Evolutionary conservation across 2,888 invertebrate genomes (phyloP), one percentile per base, ranked within the genome.

Genomic region (Pimpla rufipes): DNA sequence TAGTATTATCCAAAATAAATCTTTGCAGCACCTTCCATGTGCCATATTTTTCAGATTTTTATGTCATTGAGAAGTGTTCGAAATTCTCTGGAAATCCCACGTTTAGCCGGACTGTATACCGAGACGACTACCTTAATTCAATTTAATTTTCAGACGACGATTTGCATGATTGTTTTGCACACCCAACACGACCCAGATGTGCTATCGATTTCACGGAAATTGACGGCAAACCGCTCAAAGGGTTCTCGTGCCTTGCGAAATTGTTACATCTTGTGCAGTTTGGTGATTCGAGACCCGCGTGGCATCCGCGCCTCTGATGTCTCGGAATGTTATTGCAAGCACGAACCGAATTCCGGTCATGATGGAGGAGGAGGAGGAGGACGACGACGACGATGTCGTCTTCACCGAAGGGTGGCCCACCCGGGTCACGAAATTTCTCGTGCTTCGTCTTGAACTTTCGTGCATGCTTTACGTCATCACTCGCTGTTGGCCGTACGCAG

Each of bases 251-350:
- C 18, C 40, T 62, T 52, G 42, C 50, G 10, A 16, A 23, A 16
- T 29, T 35, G n/a, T 70, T 74, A 70, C 62, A 37, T 68, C n/a
- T 3, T 21, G 68, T 47, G 42, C 21, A 73, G 70, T 62, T 79
- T 35, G 74, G 57, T 5, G 64, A 74, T 45, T 62, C 78, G 62
- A 21, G 55, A 5, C 50, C 21, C 70, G 70, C 70, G 50, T 47
- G 50, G 37, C 45, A 64, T 70, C 47, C 70, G 16, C 78, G 64
- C 35, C 47, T 68, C 64, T 74, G 70, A 82, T 64, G 68, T 66
- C 62, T 64, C 37, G 82, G 82, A 82, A 82, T 82, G 82, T 82
- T 82, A 82, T 82, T 82, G 82, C 82, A 82, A 82, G 82, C 82
- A 75, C 78, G 82, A 75, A 82, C 73, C 78, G 35, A 82, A 82